These are phyloP conservation scores for Crotalus helleri DNA, from an alignment of 2,113 vertebrate species.

Conservation along the genomic window DNA sequence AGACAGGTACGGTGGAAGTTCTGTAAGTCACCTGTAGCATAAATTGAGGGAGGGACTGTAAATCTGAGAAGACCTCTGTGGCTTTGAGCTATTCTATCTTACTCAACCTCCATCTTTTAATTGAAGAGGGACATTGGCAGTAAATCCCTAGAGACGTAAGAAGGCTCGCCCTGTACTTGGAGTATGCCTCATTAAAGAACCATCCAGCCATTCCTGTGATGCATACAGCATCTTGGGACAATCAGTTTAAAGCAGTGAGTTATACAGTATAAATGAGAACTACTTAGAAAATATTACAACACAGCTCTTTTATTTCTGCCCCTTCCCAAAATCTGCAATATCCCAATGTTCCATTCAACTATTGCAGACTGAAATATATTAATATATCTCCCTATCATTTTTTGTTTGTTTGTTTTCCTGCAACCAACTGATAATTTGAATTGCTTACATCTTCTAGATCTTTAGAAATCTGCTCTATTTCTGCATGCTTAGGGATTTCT, in stretches of 20 bases:
- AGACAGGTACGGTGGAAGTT: slow-evolving; percentile 53
- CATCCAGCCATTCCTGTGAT: background rate
- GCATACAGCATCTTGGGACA: background rate
- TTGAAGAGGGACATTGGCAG: background rate
- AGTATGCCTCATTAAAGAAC: background rate
- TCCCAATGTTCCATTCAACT: background rate
- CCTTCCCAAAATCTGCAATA: background rate
- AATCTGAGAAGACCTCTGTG: background rate
- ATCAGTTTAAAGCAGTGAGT: background rate
- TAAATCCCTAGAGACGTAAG: background rate
- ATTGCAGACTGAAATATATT: background rate
- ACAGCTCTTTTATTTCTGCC: background rate
- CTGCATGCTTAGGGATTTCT: background rate
- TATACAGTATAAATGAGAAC: background rate
- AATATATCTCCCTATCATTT: background rate
- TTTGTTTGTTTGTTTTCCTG: background rate
- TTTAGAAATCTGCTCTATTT: background rate
- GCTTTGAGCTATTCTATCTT: background rate
- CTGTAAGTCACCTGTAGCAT: background rate
- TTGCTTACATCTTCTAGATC: background rate
- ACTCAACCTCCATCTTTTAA: background rate
- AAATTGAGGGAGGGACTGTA: background rate
- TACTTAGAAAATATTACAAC: background rate
- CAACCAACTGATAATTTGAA: background rate
- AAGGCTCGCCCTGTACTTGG: background rate